Evolutionary conservation across 2,113 vertebrate genomes (phyloP).

Genomic region (Cyrtonyx montezumae): DNA sequence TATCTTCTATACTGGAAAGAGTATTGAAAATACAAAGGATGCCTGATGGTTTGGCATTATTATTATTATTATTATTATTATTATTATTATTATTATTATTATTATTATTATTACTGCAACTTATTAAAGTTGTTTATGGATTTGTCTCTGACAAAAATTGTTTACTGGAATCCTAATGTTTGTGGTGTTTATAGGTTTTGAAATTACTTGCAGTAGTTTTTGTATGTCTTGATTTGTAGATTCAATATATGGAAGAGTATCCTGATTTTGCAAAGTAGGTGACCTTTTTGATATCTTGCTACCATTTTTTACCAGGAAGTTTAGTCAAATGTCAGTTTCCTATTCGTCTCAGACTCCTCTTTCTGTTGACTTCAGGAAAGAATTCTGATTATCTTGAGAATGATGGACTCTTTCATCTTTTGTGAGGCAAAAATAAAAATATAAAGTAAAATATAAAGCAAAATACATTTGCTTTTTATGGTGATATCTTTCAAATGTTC

Average conservation of each 20-base stretch:
- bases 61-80: too few species aligned
- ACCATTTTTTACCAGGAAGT: not conserved
- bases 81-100: too few species aligned
- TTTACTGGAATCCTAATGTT: slow-evolving; percentile 30
- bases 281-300: not conserved
- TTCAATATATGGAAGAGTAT: slow-evolving; percentile 20
- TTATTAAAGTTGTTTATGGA: slow-evolving; percentile 16
- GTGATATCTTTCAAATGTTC: not conserved
- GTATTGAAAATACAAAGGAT: slow-evolving; percentile 5
- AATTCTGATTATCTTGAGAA: not conserved
- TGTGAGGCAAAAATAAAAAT: too few species aligned
- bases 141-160: slow-evolving; percentile 1
- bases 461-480: not conserved
- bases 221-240: slow-evolving; percentile 19
- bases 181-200: slow-evolving; percentile 33
- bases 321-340: not conserved
- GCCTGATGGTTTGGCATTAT: slow-evolving; percentile 9
- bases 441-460: too few species aligned
- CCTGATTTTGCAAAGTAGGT: slow-evolving; percentile 17
- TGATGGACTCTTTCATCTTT: not conserved
- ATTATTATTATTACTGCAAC: too few species aligned
- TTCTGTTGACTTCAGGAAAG: not conserved
- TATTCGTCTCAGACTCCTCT: not conserved
- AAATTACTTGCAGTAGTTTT: slow-evolving; percentile 24
- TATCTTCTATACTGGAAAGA: not conserved